Percentiles rank a stretch among this genome's conserved stretches.
Conservation (phyloP, 2,113 vertebrate genomes). For the Thunnus thynnus region DNA sequence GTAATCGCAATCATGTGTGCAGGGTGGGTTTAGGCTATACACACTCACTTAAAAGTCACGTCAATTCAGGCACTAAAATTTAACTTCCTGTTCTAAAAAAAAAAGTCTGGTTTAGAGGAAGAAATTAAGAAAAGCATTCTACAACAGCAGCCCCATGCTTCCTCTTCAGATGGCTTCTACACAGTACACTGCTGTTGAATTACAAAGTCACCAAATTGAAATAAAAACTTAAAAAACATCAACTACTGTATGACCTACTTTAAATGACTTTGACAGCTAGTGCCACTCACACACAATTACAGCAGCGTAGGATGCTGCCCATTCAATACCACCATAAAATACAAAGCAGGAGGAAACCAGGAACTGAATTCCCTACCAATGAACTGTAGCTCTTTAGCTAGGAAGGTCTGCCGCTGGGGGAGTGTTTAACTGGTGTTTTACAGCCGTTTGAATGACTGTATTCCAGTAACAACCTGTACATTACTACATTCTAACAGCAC, state of each 20-base stretch:
- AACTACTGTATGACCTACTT: neutral
- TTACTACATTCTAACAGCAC: constrained; percentile 2
- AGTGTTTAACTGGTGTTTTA: constrained; percentile 20
- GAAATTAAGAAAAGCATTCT: neutral
- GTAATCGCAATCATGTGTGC: neutral
- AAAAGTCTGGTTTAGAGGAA: neutral
- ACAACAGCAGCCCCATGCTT: neutral
- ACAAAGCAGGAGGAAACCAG: constrained; percentile 3
- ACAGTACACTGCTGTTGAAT: neutral
- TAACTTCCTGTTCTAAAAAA: constrained; percentile 1
- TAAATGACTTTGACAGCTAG: neutral
- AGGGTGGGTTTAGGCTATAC: neutral
- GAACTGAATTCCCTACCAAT: constrained; percentile 23
- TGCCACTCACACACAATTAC: neutral
- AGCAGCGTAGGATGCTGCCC: neutral
- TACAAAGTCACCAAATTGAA: neutral
- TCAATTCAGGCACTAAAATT: neutral
- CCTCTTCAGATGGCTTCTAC: neutral
- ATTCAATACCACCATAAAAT: neutral
- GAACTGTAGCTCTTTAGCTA: neutral
- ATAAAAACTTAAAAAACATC: neutral
- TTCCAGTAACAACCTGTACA: constrained; percentile 4
- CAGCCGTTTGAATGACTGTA: neutral
- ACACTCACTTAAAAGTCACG: neutral
- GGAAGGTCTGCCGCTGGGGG: neutral